Evolutionary conservation across 2,113 vertebrate species (phyloP).

Genomic region (Dissostichus mawsoni): DNA sequence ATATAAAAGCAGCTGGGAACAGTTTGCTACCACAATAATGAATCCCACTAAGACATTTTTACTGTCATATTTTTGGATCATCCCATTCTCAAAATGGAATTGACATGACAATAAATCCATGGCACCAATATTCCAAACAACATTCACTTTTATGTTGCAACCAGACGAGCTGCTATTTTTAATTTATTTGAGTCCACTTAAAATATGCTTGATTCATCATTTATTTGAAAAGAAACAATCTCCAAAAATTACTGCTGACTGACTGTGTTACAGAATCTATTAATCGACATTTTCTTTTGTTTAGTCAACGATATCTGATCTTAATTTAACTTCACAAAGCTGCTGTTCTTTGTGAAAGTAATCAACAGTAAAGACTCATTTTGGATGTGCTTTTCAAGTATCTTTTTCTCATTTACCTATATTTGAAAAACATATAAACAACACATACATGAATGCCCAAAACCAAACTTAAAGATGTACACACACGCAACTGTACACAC

Average conservation of each 20-base stretch:
- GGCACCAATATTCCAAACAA: background rate
- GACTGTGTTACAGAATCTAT: background rate
- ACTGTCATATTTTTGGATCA: too few species aligned
- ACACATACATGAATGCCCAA: too few species aligned
- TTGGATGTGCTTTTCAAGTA: too few species aligned
- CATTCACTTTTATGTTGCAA: background rate
- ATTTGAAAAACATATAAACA: too few species aligned
- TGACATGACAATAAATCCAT: slow-evolving; percentile 17
- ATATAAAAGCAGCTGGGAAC: slow-evolving; percentile 9
- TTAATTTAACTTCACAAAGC: background rate
- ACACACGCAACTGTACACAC: too few species aligned
- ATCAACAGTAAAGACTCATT: too few species aligned
- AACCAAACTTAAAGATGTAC: too few species aligned
- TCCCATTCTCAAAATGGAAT: slow-evolving; percentile 5
- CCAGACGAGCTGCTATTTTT: background rate
- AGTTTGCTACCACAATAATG: slow-evolving; percentile 1
- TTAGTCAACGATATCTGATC: background rate
- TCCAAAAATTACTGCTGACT: background rate
- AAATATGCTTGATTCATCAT: background rate
- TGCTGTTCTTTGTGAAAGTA: background rate
- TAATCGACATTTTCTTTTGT: background rate
- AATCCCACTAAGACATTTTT: background rate
- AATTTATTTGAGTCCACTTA: background rate
- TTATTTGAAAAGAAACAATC: slow-evolving; percentile 2
- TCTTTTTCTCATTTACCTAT: too few species aligned